Base-by-base conservation (phyloP, 2,113 vertebrate genomes). In the Eretmochelys imbricata region DNA sequence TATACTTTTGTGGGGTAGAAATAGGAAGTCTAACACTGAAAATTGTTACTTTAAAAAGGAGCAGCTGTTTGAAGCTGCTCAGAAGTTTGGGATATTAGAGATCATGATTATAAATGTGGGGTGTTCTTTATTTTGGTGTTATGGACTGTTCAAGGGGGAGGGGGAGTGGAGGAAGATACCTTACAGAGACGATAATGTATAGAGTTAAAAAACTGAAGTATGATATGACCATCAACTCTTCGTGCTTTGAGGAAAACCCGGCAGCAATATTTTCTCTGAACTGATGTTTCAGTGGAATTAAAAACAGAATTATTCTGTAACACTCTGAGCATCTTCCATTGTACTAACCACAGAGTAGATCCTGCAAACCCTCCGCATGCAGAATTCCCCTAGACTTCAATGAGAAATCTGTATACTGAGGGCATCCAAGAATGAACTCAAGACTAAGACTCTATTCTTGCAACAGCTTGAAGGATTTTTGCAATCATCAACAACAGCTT, bases 401-500 rank as follows among this genome's bases (percentile, higher is more conserved):
- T 27, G 31, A 11, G 8, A 84, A 27, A 51, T 93, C 65, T 75
- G 48, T 49, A 65, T 89, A 48, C 48, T 88, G n/a, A 59, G 93
- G 62, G 13, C 17, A 75, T 12, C 76, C 14, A 65, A 50, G 87
- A 88, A 38, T 87, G 53, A 35, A 80, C 82, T 80, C 53, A 88
- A 76, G 42, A 46, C 12, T 46, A 85, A 91, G 22, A 10, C 84
- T 25, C 29, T 85, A 19, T 84, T 94, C 38, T 89, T 62, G 10
- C 72, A 80, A 88, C 86, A 91, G 80, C 53, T 22, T 54, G 53
- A 54, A 54, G 53, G 20, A 54, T 54, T 54, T 19, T 69, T 35
- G 31, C 1, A n/a, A 87, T 50, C 57, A 49, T 49, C 86, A 93
- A 81, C 76, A 96, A 69, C 62, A 69, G 46, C 55, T 94, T 82